These are phyloP conservation scores for Eurytoma adleriae DNA, from an alignment of 2,888 invertebrate species.

Conservation along the genomic window DNA sequence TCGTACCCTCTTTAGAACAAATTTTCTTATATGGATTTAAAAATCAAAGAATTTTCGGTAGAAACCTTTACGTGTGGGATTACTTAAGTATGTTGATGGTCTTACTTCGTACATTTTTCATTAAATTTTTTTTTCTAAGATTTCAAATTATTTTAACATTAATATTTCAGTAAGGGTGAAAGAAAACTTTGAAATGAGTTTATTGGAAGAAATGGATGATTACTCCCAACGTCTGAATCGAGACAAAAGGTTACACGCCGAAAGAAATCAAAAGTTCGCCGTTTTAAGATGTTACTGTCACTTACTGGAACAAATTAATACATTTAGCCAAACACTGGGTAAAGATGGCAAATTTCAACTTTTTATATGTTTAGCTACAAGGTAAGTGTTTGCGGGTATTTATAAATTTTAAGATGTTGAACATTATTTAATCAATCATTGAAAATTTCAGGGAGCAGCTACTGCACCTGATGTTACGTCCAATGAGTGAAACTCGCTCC, in stretches of 20 bases:
- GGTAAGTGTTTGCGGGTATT: conserved; percentile 78
- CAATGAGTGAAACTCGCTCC: conserved; percentile 92
- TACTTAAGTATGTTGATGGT: conserved; percentile 87
- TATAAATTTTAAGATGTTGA: neutral
- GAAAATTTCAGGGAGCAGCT: conserved; percentile 85
- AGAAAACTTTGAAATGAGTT: conserved; percentile 87
- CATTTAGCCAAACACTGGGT: conserved; percentile 90
- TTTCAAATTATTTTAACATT: conserved; percentile 45
- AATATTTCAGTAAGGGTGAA: conserved; percentile 83
- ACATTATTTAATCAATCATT: neutral
- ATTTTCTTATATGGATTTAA: conserved; percentile 97
- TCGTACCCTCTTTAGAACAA: conserved; percentile 95
- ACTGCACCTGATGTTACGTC: conserved; percentile 93
- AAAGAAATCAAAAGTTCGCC: conserved; percentile 74
- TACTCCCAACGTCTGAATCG: conserved; percentile 72
- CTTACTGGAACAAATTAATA: conserved; percentile 91
- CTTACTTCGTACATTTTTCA: conserved; percentile 3
- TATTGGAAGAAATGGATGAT: conserved; percentile 80
- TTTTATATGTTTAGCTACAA: conserved; percentile 94
- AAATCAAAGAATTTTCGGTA: conserved; percentile 93
- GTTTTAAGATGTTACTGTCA: conserved; percentile 94
- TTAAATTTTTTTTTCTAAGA: neutral
- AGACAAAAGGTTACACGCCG: conserved; percentile 66
- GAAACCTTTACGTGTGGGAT: conserved; percentile 98
- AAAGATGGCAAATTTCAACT: conserved; percentile 99